These are phyloP conservation scores for Vidua chalybeata DNA, from an alignment of 2,113 vertebrate species.

Conservation along the genomic window DNA sequence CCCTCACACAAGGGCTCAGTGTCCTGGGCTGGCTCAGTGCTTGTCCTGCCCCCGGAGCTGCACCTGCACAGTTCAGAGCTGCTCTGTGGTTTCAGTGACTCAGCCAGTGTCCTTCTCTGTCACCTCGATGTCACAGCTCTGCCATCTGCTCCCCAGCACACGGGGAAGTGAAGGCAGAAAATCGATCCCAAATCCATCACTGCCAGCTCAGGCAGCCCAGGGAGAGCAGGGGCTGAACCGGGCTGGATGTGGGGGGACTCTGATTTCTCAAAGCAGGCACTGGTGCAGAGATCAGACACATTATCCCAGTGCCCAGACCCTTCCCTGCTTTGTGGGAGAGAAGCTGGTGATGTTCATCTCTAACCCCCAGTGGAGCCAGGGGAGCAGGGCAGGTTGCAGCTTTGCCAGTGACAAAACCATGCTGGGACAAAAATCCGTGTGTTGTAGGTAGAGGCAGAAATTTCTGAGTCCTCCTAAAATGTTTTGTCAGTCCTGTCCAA, in stretches of 20 bases:
- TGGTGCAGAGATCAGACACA: accelerated
- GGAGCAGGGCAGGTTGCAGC: neutral
- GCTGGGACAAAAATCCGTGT: neutral
- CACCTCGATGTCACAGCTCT: neutral
- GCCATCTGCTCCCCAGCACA: slow-evolving; percentile 21
- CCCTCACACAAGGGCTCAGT: slow-evolving; percentile 40
- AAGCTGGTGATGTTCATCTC: neutral
- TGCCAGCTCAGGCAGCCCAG: neutral
- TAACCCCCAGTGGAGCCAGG: accelerated
- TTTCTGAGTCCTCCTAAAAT: neutral
- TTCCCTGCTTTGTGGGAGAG: neutral
- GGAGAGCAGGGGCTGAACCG: neutral
- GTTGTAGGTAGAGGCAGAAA: neutral
- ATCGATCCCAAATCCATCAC: neutral
- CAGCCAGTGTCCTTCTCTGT: slow-evolving; percentile 14
- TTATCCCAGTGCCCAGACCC: neutral
- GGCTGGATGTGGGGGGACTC: neutral
- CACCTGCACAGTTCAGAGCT: neutral
- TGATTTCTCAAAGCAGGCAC: neutral
- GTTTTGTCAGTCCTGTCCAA: neutral
- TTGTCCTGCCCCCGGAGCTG: slow-evolving; percentile 31
- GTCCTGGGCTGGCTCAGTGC: neutral
- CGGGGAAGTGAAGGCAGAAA: neutral
- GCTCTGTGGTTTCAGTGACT: slow-evolving; percentile 44
- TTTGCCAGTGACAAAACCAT: accelerated